phyloP scores from a whole-genome alignment of 2,888 invertebrate genomes.

The Cyclophora albipunctata region DNA sequence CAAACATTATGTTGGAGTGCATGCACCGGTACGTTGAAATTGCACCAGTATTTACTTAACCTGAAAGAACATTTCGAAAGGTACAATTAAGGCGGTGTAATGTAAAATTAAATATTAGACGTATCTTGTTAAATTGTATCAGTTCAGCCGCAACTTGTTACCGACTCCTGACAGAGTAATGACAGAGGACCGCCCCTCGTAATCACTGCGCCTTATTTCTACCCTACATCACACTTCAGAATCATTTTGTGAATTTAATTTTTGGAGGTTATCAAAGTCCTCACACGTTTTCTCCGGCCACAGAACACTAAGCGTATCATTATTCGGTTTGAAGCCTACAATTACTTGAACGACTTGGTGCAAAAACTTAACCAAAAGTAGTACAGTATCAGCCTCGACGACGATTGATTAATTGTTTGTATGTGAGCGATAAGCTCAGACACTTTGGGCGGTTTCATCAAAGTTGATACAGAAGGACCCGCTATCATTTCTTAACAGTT shows the following conservation, averaged over 20 bases:
- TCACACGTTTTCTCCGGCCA: conserved; percentile 42
- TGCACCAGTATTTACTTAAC: too few relatives aligned
- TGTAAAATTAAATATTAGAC: conserved; percentile 27
- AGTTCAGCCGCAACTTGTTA: conserved; percentile 42
- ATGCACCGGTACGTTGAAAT: too few relatives aligned
- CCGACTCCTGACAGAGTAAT: conserved; percentile 51
- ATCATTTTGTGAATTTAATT: conserved; percentile 56
- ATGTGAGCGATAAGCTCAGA: conserved; percentile 31
- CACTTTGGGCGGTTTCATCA: conserved; percentile 26
- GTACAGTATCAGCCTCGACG: conserved; percentile 23
- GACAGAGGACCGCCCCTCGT: conserved; percentile 58
- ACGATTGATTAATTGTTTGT: conserved; percentile 44
- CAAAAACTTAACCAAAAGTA: conserved; percentile 43
- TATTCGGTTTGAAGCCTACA: conserved; percentile 46
- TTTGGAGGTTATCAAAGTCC: conserved; percentile 56
- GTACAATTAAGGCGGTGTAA: neutral
- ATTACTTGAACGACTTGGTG: conserved; percentile 50
- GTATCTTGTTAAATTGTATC: conserved; percentile 23
- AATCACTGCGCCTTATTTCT: conserved; percentile 56
- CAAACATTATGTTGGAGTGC: too few relatives aligned
- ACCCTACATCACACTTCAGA: conserved; percentile 62
- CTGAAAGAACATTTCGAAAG: too few relatives aligned
- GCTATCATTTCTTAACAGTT: too few relatives aligned
- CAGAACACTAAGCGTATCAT: conserved; percentile 58
- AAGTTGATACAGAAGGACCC: neutral